Percentiles rank a stretch among this genome's conserved stretches.
Evolutionary conservation across 2,113 vertebrate genomes (phyloP).

Genomic region (Rhinopomastus cyanomelas): DNA sequence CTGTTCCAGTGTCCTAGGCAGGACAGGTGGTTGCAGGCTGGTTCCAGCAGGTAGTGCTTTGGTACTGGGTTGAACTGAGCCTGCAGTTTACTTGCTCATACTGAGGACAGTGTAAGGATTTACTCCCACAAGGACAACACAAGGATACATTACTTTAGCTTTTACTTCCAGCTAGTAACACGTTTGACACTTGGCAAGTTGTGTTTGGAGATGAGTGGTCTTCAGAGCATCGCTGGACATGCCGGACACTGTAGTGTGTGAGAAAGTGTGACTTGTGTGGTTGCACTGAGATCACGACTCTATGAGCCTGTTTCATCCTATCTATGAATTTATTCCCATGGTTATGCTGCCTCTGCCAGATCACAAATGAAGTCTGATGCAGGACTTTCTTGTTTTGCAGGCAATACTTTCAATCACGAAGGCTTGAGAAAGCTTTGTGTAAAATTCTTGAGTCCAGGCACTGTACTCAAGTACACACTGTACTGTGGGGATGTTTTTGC

Average conservation of each 20-base stretch:
- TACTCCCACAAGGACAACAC: background rate
- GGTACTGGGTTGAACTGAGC: background rate
- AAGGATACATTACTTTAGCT: background rate
- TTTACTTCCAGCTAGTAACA: background rate
- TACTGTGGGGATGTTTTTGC: background rate
- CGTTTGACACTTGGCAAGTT: background rate
- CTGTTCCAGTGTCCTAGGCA: background rate
- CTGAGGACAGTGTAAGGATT: background rate
- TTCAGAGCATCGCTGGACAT: background rate
- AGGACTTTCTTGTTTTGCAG: conserved; percentile 3
- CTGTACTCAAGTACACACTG: no score
- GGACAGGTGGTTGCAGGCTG: background rate
- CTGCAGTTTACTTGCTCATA: background rate
- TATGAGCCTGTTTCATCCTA: conserved; percentile 3
- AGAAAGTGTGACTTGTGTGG: background rate
- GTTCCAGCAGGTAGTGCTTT: background rate
- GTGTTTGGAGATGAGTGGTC: background rate
- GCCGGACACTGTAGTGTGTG: background rate
- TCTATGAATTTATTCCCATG: conserved; percentile 30
- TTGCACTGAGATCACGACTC: background rate
- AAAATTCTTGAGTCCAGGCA: background rate
- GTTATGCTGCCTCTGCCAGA: background rate
- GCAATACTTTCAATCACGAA: background rate
- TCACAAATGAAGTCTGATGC: background rate
- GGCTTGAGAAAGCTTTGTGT: no score